Percentiles rank a stretch among this genome's conserved stretches.
Evolutionary conservation across 2,113 vertebrate genomes (phyloP).

Genomic region (Xyrauchen texanus): DNA sequence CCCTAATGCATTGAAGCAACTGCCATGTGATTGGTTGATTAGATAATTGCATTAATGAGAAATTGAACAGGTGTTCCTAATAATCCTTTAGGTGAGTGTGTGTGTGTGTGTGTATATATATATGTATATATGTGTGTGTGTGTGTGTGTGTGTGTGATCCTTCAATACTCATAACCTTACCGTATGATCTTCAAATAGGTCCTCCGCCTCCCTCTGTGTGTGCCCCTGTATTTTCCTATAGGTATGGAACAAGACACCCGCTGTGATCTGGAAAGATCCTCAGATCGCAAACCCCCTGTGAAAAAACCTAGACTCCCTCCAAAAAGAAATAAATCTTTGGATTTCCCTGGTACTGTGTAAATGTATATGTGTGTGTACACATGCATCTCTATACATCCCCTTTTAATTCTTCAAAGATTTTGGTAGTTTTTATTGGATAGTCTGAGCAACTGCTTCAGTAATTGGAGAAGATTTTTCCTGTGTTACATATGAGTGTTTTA

Average conservation of each 20-base stretch:
- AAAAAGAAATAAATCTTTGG: constrained; percentile 76
- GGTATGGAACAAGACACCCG: constrained; percentile 71
- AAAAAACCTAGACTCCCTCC: constrained; percentile 73
- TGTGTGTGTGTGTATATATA: too few species aligned
- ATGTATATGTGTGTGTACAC: constrained; percentile 18
- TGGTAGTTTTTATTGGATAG: background rate
- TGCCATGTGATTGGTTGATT: too few species aligned
- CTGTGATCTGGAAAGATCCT: constrained; percentile 73
- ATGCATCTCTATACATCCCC: too few species aligned
- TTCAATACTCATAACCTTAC: too few species aligned
- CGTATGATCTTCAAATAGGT: background rate
- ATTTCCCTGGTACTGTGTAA: constrained; percentile 69
- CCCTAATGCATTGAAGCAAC: too few species aligned
- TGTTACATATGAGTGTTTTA: constrained; percentile 10
- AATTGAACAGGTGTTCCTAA: too few species aligned
- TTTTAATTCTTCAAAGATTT: too few species aligned
- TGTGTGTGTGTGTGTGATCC: too few species aligned
- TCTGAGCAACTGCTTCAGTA: background rate
- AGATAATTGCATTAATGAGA: too few species aligned
- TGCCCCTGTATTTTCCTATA: constrained; percentile 61
- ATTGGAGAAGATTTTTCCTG: constrained; percentile 17
- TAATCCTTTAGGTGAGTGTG: too few species aligned
- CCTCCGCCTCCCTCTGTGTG: constrained; percentile 38
- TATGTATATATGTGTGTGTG: too few species aligned
- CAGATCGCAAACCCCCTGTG: constrained; percentile 73